Percentiles rank a stretch among this genome's conserved stretches.
Conservation (phyloP, 2,113 vertebrate genomes). For the Leptodactylus fuscus region DNA sequence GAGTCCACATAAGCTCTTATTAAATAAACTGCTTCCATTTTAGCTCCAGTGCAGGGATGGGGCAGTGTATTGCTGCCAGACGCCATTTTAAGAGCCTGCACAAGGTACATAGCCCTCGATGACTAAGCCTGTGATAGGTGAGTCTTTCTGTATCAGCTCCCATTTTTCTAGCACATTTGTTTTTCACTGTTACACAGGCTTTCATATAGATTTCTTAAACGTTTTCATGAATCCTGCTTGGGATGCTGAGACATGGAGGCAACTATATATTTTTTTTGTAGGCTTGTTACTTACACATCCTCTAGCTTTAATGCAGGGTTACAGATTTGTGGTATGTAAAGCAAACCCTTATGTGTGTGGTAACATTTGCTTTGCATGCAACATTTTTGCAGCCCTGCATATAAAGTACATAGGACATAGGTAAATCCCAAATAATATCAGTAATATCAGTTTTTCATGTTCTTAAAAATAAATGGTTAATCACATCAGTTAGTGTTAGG, state of each 20-base stretch:
- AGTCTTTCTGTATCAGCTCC: constrained; percentile 79
- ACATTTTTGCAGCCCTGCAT: neutral
- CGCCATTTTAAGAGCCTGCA: constrained; percentile 87
- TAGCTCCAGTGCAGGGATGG: constrained; percentile 80
- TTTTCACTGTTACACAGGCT: constrained; percentile 11
- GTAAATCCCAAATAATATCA: no score
- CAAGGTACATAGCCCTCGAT: constrained; percentile 85
- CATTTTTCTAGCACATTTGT: constrained; percentile 73
- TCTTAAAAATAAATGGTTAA: neutral
- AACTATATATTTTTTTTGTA: neutral
- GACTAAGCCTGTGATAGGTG: constrained; percentile 84
- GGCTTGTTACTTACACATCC: neutral
- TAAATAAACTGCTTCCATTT: constrained; percentile 80
- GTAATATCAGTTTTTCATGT: no score
- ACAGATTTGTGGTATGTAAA: neutral
- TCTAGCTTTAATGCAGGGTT: neutral
- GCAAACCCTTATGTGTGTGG: neutral
- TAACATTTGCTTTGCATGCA: neutral
- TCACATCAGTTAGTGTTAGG: neutral
- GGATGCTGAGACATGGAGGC: neutral
- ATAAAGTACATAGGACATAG: neutral
- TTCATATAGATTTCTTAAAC: no score
- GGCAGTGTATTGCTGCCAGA: constrained; percentile 81
- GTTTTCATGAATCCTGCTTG: neutral
- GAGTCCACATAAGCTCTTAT: neutral